Conservation (phyloP, 1,140 invertebrate species). For the Helicoverpa armigera region DNA sequence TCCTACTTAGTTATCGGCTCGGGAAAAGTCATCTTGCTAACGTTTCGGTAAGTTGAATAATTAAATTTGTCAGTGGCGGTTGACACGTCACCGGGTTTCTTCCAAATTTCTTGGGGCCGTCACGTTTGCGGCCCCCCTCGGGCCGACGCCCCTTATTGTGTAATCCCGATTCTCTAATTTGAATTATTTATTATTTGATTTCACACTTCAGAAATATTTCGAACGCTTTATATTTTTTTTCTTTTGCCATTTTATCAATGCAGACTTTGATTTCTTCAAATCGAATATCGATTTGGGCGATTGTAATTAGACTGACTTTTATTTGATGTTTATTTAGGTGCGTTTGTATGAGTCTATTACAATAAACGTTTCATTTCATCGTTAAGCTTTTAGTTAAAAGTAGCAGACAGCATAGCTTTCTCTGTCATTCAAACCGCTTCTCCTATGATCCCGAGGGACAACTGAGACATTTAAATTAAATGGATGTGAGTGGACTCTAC, state of each 20-base stretch:
- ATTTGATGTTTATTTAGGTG: constrained; percentile 22
- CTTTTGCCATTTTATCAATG: constrained; percentile 33
- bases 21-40: constrained; percentile 84
- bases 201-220: constrained; percentile 66
- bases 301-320: constrained; percentile 18
- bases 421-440: neutral
- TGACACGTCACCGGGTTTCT: constrained; percentile 81
- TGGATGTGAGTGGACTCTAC: neutral
- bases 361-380: neutral
- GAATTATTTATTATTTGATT: constrained; percentile 86
- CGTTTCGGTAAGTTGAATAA: constrained; percentile 86
- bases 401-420: neutral
- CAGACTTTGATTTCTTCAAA: constrained; percentile 42
- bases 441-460: neutral
- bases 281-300: constrained; percentile 28
- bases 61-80: constrained; percentile 85
- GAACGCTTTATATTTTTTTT: constrained; percentile 46
- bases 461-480: constrained; percentile 13
- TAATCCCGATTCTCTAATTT: constrained; percentile 82
- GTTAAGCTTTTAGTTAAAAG: neutral
- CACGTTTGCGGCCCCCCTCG: constrained; percentile 69
- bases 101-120: constrained; percentile 75
- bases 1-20: constrained; percentile 85
- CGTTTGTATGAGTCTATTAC: neutral
- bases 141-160: constrained; percentile 70